A percentile compares a stretch with the other conserved stretches of the same genome.
These are phyloP conservation scores for Zapus hudsonius DNA, from an alignment of 2,113 vertebrate species.

Conservation along the genomic window DNA sequence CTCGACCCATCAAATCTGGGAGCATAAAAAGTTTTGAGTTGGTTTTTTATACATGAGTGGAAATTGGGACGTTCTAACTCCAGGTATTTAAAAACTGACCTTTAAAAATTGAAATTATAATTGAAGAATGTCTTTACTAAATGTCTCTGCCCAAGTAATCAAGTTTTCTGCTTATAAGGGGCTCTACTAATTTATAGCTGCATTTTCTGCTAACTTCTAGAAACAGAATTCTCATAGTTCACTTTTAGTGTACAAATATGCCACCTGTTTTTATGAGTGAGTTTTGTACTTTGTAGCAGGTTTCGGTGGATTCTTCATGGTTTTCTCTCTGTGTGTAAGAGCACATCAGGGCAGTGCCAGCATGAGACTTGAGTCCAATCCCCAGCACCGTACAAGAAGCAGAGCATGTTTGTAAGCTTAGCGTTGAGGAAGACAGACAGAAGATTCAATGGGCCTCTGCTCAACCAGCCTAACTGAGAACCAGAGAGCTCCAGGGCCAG, in stretches of 20 bases:
- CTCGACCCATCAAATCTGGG: not conserved
- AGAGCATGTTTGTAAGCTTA: no score
- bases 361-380: no score
- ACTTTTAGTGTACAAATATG: not conserved
- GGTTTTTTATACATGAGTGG: not conserved
- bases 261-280: not conserved
- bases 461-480: no score
- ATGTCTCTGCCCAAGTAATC: not conserved
- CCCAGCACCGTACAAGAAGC: no score
- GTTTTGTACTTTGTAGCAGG: not conserved
- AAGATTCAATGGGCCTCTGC: no score
- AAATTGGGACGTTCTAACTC: not conserved
- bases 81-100: not conserved
- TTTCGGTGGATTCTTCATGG: not conserved
- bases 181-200: not conserved
- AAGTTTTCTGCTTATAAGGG: constrained; percentile 7
- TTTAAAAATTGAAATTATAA: constrained; percentile 49
- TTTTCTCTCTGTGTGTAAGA: not conserved
- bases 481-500: no score
- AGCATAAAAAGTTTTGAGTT: not conserved
- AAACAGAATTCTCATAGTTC: not conserved
- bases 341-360: not conserved
- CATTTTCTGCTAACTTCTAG: constrained; percentile 40
- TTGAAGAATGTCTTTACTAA: constrained; percentile 24
- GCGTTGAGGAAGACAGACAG: no score